Conservation (phyloP, 2,888 invertebrate genomes). For the Lasius platythorax region DNA sequence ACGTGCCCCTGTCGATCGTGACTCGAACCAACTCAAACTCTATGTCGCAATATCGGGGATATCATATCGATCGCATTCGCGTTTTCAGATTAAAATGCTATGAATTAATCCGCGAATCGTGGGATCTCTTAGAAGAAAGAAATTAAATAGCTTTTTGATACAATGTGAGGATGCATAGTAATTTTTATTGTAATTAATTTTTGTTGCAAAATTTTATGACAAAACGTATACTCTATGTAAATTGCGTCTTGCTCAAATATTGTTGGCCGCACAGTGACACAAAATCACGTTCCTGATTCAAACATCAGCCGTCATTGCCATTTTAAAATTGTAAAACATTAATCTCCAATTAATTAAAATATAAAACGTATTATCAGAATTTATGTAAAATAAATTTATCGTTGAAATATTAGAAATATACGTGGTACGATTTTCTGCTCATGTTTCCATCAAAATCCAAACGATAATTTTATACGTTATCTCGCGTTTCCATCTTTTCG, state of each 20-base stretch:
- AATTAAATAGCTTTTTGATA: not conserved
- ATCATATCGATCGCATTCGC: constrained; percentile 39
- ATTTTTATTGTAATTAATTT: not conserved
- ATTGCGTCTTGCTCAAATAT: not conserved
- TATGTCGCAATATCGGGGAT: constrained; percentile 48
- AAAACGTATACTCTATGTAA: not conserved
- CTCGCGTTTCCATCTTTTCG: not conserved
- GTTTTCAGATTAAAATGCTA: constrained; percentile 6
- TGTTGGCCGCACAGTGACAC: not conserved
- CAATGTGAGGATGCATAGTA: not conserved
- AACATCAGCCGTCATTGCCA: not conserved
- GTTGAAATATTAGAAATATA: not conserved
- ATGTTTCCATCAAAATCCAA: not conserved
- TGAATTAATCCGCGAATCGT: constrained; percentile 15
- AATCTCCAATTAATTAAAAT: constrained; percentile 11
- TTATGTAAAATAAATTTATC: not conserved
- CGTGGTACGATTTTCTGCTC: not conserved
- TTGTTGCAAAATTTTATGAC: not conserved
- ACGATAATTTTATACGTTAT: not conserved
- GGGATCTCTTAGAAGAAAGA: not conserved
- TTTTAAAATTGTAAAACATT: not conserved
- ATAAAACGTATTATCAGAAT: not conserved
- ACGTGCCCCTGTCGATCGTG: constrained; percentile 56
- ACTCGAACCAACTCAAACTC: constrained; percentile 46
- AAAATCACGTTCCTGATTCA: not conserved